These are phyloP conservation scores for Pseudochaenichthys georgianus DNA, from an alignment of 2,797 vertebrate species.

Conservation along the genomic window DNA sequence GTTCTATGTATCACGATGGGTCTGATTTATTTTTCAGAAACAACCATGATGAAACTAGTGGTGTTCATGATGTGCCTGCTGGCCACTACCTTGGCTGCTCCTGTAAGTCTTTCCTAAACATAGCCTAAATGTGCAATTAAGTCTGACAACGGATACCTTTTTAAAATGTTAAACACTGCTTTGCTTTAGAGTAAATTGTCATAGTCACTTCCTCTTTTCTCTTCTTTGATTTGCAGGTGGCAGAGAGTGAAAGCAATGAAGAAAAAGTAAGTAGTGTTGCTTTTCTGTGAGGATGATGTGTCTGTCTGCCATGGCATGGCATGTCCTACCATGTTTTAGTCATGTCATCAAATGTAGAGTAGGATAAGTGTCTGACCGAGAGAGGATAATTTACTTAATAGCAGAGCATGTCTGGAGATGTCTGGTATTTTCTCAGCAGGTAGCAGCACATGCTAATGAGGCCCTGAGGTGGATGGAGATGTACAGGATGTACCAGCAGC, in stretches of 20 bases:
- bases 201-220: constrained; percentile 4
- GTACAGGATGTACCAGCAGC: constrained; percentile 81
- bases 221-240: constrained; percentile 64
- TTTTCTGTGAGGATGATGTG: constrained; percentile 10
- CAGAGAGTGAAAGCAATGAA: constrained; percentile 77
- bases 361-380: constrained; percentile 43
- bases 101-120: constrained; percentile 73
- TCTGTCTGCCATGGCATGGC: not conserved
- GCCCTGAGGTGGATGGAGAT: constrained; percentile 84
- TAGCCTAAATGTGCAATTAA: constrained; percentile 2
- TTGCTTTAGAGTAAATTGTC: not conserved
- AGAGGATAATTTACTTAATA: constrained; percentile 47
- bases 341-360: constrained; percentile 35
- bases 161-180: constrained; percentile 31
- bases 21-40: constrained; percentile 17
- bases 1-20: not conserved
- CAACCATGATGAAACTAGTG: constrained; percentile 72
- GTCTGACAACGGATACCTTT: not conserved
- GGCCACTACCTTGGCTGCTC: constrained; percentile 69
- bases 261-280: constrained; percentile 50
- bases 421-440: constrained; percentile 69
- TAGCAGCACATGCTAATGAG: constrained; percentile 77
- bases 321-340: constrained; percentile 50
- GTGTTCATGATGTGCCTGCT: constrained; percentile 73
- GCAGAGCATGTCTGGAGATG: constrained; percentile 60